Conservation (phyloP, 2,113 vertebrate species). For the Mastomys natalensis region DNA sequence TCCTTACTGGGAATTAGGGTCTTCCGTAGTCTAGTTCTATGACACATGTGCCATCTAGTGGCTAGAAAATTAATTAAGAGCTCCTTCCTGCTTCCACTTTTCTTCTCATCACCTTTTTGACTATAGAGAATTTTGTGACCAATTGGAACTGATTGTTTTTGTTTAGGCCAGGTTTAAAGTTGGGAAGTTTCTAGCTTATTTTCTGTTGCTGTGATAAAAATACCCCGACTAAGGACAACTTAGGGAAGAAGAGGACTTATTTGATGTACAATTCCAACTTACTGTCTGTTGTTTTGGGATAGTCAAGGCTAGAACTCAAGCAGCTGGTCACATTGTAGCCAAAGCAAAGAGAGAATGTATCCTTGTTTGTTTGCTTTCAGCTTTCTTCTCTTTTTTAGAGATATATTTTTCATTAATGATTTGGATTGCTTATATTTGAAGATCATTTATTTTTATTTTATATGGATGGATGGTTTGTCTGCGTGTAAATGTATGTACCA, state of each 20-base stretch:
- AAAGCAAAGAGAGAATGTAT: not conserved
- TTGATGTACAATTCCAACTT: not conserved
- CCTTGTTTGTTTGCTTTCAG: not conserved
- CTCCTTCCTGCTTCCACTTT: rapidly evolving
- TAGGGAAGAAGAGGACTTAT: not conserved
- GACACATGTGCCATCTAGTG: conserved; percentile 49
- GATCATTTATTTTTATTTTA: not conserved
- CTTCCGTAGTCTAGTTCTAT: not conserved
- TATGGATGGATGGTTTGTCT: not conserved
- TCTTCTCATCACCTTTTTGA: not conserved
- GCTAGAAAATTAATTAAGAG: not conserved
- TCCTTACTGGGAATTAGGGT: not conserved
- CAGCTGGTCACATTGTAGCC: not conserved
- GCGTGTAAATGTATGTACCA: not conserved
- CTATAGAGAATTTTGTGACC: not conserved
- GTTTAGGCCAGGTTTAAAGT: conserved; percentile 13
- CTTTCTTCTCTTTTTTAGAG: not conserved
- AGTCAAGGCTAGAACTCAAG: not conserved
- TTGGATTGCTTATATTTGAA: not conserved
- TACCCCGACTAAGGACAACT: too few species aligned
- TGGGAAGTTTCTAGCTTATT: not conserved
- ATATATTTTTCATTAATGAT: not conserved
- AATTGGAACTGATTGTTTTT: not conserved
- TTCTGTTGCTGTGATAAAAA: not conserved
- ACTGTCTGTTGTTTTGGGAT: not conserved